Base-by-base conservation (phyloP, 2,888 invertebrate species). In the Lepas anatifera region DNA sequence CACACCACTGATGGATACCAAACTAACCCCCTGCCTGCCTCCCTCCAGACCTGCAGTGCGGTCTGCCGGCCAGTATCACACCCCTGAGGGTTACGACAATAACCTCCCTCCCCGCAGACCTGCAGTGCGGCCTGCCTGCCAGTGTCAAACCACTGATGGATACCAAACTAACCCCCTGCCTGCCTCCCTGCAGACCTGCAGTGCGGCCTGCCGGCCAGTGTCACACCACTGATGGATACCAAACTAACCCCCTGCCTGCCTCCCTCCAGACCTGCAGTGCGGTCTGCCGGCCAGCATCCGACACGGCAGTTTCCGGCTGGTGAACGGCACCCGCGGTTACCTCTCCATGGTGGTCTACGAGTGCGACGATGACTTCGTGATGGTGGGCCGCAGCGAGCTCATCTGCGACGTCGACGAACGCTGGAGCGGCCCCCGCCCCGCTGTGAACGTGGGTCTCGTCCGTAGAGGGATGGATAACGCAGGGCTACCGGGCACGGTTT, bases 361-460 rank as follows among this genome's bases (percentile, higher is more conserved):
- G 7, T 95, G 95, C 78, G 85, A 87, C 58, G 86, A 88, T 68
- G 94, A 94, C 27, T 90, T 87, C 81, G 89, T 90, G 80, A 89
- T 95, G 87, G 86, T 87, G 64, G 85, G 94, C 29, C 85, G 93
- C 39, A 88, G 91, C 0, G 84, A 89, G 74, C 83, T 95, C 22
- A 89, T 91, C 4, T 95, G 95, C 77, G 95, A 95, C 79, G 89
- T 93, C 75, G 94, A 95, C 76, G 92, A 92, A 79, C 84, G 92
- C 69, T 95, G 94, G 94, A 93, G 94, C 77, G 94, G 94, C 64
- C 94, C 3, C 94, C 94, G 68, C 94, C 94, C 0, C 82, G 88
- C 75, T 94, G 94, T 80, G 91, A 92, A 80, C 85, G 89, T 89
- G 78, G 39, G 39, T 37, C 16, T n/a, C 0, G 4, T n/a, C n/a